Evolutionary conservation across 2,888 invertebrate genomes (phyloP).

Genomic region (Aelia acuminata): DNA sequence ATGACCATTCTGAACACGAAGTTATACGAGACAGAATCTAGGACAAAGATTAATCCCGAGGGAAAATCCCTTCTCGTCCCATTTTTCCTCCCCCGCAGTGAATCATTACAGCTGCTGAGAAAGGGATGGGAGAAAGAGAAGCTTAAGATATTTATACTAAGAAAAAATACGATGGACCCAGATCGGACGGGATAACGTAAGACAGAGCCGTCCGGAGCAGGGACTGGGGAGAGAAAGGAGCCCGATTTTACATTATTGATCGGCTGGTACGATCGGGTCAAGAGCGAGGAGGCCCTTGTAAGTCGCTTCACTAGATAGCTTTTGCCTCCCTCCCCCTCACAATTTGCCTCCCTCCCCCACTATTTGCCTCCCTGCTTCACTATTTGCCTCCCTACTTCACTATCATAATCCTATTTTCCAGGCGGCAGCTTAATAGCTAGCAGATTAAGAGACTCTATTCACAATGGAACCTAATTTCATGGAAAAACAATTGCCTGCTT

Average conservation of each 20-base stretch:
- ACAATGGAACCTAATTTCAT: background rate
- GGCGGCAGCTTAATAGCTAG: background rate
- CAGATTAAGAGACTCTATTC: background rate
- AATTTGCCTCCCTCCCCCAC: too few relatives aligned
- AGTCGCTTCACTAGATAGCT: background rate
- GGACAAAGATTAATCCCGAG: too few relatives aligned
- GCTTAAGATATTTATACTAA: background rate
- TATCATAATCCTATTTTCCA: conserved; percentile 3
- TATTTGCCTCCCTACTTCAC: background rate
- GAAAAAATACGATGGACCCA: background rate
- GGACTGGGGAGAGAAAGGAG: background rate
- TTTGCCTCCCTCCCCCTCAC: background rate
- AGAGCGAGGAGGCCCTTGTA: background rate
- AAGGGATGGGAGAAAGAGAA: background rate
- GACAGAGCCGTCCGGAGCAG: background rate
- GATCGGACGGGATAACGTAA: background rate
- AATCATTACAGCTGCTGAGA: background rate
- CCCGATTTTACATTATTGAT: conserved; percentile 45
- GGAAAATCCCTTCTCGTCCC: background rate
- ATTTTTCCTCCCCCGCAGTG: background rate
- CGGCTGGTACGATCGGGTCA: conserved; percentile 16
- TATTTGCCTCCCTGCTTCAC: background rate
- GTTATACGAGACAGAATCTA: too few relatives aligned
- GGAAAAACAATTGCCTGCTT: background rate
- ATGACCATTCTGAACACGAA: too few relatives aligned